Percentiles rank a stretch among this genome's conserved stretches.
Conservation (phyloP, 2,888 invertebrate species). For the Ceramica pisi region DNA sequence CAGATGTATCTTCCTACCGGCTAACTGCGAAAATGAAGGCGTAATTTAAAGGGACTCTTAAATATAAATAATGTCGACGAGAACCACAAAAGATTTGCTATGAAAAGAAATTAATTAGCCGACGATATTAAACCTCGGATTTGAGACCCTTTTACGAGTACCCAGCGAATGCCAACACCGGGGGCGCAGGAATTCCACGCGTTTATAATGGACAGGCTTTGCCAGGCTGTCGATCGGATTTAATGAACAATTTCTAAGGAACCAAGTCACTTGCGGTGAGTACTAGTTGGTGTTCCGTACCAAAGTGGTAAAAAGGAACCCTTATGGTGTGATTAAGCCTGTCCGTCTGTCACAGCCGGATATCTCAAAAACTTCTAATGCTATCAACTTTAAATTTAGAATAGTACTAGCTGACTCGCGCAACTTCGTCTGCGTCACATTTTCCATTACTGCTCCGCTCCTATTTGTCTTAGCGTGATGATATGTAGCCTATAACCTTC, state of each 20-base stretch:
- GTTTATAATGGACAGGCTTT: constrained; percentile 64
- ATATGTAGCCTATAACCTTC: too few relatives aligned
- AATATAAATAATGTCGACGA: constrained; percentile 51
- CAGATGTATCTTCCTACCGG: neutral
- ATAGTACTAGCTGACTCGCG: too few relatives aligned
- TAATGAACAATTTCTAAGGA: constrained; percentile 62
- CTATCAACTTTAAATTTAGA: too few relatives aligned
- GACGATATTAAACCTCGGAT: constrained; percentile 66
- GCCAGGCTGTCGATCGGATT: constrained; percentile 58
- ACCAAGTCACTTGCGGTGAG: constrained; percentile 16
- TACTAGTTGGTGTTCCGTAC: too few relatives aligned
- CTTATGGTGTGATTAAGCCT: too few relatives aligned
- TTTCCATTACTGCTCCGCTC: too few relatives aligned
- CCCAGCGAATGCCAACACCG: constrained; percentile 60
- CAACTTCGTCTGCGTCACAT: too few relatives aligned
- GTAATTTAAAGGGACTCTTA: constrained; percentile 44
- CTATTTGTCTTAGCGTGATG: too few relatives aligned
- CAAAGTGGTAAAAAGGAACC: too few relatives aligned
- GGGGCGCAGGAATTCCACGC: constrained; percentile 60
- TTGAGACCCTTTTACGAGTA: constrained; percentile 65
- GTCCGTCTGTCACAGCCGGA: too few relatives aligned
- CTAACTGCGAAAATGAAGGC: constrained; percentile 29
- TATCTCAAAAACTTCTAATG: too few relatives aligned
- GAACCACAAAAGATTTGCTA: constrained; percentile 57
- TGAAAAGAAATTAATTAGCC: constrained; percentile 71